Conservation (phyloP, 2,888 invertebrate genomes). For the Gymnosoma rotundatum region DNA sequence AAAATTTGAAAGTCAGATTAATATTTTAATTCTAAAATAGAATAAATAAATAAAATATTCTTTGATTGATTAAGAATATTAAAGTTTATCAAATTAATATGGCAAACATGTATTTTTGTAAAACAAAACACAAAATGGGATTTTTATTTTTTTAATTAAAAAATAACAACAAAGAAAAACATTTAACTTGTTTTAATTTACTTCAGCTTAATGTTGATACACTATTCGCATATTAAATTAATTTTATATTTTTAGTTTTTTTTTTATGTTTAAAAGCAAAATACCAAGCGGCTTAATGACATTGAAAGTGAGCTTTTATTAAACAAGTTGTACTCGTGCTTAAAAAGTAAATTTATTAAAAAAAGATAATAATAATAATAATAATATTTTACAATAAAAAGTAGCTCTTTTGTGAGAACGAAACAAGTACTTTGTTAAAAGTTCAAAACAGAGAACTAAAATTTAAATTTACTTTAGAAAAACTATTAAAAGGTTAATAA, state of each 20-base stretch:
- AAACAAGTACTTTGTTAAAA: no score
- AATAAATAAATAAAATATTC: neutral
- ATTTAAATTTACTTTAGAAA: neutral
- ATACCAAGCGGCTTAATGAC: slow-evolving; percentile 55
- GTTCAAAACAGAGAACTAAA: no score
- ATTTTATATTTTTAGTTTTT: neutral
- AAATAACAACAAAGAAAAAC: slow-evolving; percentile 10
- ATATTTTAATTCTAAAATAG: no score
- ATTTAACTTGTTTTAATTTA: slow-evolving; percentile 56
- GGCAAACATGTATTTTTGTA: slow-evolving; percentile 33
- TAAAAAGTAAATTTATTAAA: neutral
- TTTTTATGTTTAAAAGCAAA: slow-evolving; percentile 4
- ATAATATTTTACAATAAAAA: neutral
- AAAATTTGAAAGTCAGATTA: no score
- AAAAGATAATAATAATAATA: neutral
- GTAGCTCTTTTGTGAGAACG: no score
- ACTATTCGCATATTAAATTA: slow-evolving; percentile 44
- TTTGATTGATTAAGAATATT: slow-evolving; percentile 17
- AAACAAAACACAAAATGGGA: slow-evolving; percentile 16
- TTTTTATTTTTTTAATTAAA: neutral
- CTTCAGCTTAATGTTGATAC: slow-evolving; percentile 45
- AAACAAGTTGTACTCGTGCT: slow-evolving; percentile 7
- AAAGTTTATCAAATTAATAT: slow-evolving; percentile 29
- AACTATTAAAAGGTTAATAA: slow-evolving; percentile 8
- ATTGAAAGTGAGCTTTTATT: slow-evolving; percentile 60